Percentiles rank a stretch among this genome's conserved stretches.
Evolutionary conservation across 2,797 vertebrate genomes (phyloP).

Genomic region (Hylomyscus alleni): DNA sequence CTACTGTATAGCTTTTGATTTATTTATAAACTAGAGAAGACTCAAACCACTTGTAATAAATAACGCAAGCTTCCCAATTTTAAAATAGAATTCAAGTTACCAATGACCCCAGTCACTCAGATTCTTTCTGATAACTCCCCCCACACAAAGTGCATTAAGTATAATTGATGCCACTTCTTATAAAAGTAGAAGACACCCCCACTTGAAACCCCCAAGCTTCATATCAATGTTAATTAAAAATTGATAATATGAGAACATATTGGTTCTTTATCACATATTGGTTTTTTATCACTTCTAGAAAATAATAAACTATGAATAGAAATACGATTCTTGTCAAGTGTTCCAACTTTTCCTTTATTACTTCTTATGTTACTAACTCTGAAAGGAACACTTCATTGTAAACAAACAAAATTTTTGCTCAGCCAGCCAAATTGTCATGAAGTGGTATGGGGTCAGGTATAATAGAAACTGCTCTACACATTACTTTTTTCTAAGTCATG

Average conservation of each 20-base stretch:
- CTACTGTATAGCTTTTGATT: not conserved
- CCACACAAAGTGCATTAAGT: not conserved
- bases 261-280: not conserved
- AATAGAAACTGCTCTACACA: not conserved
- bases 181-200: not conserved
- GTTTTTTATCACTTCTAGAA: not conserved
- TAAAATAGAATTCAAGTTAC: not conserved
- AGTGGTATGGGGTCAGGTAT: not conserved
- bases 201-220: not conserved
- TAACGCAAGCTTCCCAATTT: not conserved
- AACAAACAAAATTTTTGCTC: not conserved
- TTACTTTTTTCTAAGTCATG: not conserved
- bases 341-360: not conserved
- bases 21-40: slow-evolving; percentile 5
- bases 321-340: not conserved
- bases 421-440: not conserved
- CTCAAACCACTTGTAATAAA: not conserved
- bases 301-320: not conserved
- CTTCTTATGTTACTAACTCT: not conserved
- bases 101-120: not conserved
- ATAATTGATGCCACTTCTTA: not conserved
- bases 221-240: not conserved
- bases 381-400: not conserved
- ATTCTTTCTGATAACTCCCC: not conserved
- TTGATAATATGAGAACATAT: not conserved